Evolutionary conservation across 2,113 vertebrate genomes (phyloP), one percentile per base, ranked within the genome.

Genomic region (Saccopteryx leptura): DNA sequence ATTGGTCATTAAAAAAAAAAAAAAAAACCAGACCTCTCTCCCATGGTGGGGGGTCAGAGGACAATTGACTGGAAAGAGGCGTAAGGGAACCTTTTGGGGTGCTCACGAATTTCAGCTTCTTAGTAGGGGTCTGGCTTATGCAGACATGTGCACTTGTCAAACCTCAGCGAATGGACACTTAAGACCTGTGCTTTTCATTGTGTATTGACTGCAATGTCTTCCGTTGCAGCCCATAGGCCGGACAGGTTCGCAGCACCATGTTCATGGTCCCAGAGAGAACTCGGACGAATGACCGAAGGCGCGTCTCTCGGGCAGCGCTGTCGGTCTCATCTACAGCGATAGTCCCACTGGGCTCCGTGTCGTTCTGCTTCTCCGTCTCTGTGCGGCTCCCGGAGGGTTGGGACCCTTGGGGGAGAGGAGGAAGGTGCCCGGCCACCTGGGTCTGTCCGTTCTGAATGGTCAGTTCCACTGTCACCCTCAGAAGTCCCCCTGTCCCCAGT

Each of bases 301-400:
- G 97, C 98, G 98, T 99, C 80, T 96, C 26, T 9, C 98, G 97
- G 46, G 98, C 98, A 3, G 98, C 86, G 68, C 0, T 21, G 18
- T 98, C 81, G 0, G 98, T 98, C 78, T 98, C 98, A 1, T 98
- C 98, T 0, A 98, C 98, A 72, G 97, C 91, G 81, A 98, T 97
- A 4, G 98, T 98, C 33, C 98, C 98, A 13, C 95, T 98, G 97
- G 98, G 98, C 79, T 99, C 98, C 76, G 98, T 98, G 97, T 98
- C 98, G 98, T 98, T 98, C 95, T 98, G 98, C 98, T 98, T 99
- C 98, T 39, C 98, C 97, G 97, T 98, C 98, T 84, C 98, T 98
- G 60, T 97, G 98, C 58, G 98, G 98, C 96, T 99, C 98, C 95
- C 98, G 98, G 96, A 99, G 97, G 10, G 98, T 98, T 82, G 99